These are phyloP conservation scores for Augochlorella aurata DNA, from an alignment of 2,888 invertebrate species.

Conservation along the genomic window DNA sequence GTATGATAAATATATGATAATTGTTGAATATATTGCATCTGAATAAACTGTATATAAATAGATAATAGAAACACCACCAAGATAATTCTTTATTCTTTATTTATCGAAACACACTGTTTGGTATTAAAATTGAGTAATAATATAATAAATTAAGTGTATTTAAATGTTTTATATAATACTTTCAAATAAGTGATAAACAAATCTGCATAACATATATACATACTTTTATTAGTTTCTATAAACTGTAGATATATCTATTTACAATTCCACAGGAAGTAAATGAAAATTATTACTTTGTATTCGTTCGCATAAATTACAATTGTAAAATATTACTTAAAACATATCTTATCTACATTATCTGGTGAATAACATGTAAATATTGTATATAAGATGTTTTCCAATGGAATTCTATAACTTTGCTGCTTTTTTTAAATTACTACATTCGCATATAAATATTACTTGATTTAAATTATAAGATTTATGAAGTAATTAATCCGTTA, in stretches of 20 bases:
- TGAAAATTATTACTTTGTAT: constrained; percentile 58
- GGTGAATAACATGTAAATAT: constrained; percentile 53
- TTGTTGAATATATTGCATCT: background rate
- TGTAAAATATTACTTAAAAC: constrained; percentile 57
- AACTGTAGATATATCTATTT: constrained; percentile 63
- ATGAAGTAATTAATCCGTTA: constrained; percentile 12
- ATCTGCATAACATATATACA: constrained; percentile 61
- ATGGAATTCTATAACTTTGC: constrained; percentile 47
- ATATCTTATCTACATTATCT: constrained; percentile 64
- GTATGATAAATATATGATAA: constrained; percentile 5
- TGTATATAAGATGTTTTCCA: constrained; percentile 46
- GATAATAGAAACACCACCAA: constrained; percentile 1
- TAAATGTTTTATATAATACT: constrained; percentile 38
- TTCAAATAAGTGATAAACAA: constrained; percentile 45
- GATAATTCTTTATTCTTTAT: constrained; percentile 31
- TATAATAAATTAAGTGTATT: constrained; percentile 13
- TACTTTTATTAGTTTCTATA: constrained; percentile 63
- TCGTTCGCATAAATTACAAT: constrained; percentile 53
- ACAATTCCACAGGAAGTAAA: constrained; percentile 58
- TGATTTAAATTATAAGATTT: constrained; percentile 17
- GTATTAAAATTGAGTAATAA: constrained; percentile 17
- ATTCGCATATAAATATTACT: constrained; percentile 23
- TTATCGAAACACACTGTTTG: constrained; percentile 37
- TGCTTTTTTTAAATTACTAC: constrained; percentile 29
- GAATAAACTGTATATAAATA: constrained; percentile 24